Evolutionary conservation across 2,113 vertebrate species (phyloP), one percentile per base, ranked within the genome.

Genomic region (Furnarius figulus): DNA sequence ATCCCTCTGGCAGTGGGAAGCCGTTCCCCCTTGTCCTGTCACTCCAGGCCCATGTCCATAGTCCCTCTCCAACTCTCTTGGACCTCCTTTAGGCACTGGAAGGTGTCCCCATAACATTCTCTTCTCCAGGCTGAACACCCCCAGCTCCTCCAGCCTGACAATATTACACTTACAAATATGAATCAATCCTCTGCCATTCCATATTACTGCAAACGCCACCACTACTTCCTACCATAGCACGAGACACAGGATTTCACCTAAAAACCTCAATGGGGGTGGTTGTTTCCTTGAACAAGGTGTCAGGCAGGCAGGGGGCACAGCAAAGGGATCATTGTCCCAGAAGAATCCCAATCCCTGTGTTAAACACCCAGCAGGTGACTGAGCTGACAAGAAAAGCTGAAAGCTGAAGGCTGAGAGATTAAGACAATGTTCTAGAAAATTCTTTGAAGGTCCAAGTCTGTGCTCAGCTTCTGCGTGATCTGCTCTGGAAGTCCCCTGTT

Each of bases 41-140:
- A 0, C n/a, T 61, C 11, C 35, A 70, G 12, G 5, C 24, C 21
- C 9, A 35, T 63, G 31, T 31, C 30, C 47, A 1, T 3, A 47
- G 14, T 44, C 30, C 25, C 4, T 56, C 56, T 71, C 14, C 49
- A 56, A 9, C 21, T 56, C 40, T 63, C 19, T 7, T 42, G 49
- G 22, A 77, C 2, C 3, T 5, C 13, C 27, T 77, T 17, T 14
- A 17, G 25, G 52, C 2, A 6, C 33, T 59, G 61, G 9, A 73
- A 81, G 31, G 2, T 31, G 8, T 59, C 53, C 5, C 53, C 22
- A 12, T 42, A 56, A 28, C 62, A 23, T 42, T 49, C 31, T 27
- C 25, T 44, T 24, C 59, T 67, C 52, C 52, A 39, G 37, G 22
- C 22, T 81, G 44, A 74, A 20, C 24, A 70, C 8, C 18, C 35